Evolutionary conservation across 2,797 vertebrate genomes (phyloP), one percentile per base, ranked within the genome.

Genomic region (Dendrocincla fuliginosa): DNA sequence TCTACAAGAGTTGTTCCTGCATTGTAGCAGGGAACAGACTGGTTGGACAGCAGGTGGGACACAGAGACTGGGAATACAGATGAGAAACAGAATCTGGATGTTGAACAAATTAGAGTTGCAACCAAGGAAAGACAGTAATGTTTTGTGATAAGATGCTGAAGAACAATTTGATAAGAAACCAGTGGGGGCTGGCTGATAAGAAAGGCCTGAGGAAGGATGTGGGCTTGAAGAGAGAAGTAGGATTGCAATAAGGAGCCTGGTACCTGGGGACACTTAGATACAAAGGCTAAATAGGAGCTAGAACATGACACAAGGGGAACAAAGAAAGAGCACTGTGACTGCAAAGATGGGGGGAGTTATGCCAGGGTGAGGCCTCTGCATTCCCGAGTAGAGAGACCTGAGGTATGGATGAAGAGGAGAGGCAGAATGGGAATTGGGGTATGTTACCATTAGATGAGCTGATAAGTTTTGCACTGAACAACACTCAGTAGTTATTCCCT

Each of bases 361-460:
- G 39, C 39, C 42, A 52, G 37, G 22, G 18, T 35, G 37, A 68
- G 27, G 27, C 14, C 80, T 75, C 30, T 78, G 30, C 1, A 0
- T 47, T 73, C 39, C 11, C 11, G 11, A 69, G 7, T 13, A n/a
- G 63, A 55, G 67, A 71, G 30, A 8, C 30, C 30, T 56, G 49
- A 14, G 35, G 25, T 10, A 3, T 6, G 13, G 35, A 13, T 73
- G 30, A 17, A 27, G 46, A 74, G n/a, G n/a, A 63, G 23, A 77
- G 12, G 9, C 17, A 35, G 52, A 41, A 46, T 6, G 28, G 52
- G n/a, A 70, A 27, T 22, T 9, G 46, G n/a, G 4, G 1, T 53
- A 6, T 0, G 0, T 24, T 85, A 20, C 19, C 13, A 1, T 39
- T 37, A 30, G 28, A 18, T 60, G 22, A 73, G 23, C 37, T 19